Evolutionary conservation across 2,113 vertebrate species (phyloP).

Genomic region (Vombatus ursinus): DNA sequence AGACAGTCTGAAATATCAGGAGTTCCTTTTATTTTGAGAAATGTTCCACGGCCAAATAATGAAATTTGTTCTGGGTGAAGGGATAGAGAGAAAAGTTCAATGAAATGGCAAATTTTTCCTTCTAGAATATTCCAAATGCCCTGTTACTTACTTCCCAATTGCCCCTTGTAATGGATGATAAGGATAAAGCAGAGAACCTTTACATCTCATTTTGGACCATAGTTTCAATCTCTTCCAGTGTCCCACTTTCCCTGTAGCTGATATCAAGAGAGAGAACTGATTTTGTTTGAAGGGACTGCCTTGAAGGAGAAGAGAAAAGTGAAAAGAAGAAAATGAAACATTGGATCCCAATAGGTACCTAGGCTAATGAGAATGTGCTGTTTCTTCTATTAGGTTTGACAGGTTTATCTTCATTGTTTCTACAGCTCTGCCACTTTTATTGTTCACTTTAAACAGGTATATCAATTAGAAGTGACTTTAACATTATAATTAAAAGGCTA

Average conservation of each 20-base stretch:
- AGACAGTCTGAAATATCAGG: background rate
- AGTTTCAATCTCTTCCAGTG: background rate
- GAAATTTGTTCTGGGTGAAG: background rate
- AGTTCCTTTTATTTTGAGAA: background rate
- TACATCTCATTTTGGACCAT: background rate
- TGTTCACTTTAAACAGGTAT: conserved; percentile 74
- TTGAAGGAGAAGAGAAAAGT: conserved; percentile 32
- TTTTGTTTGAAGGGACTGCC: background rate
- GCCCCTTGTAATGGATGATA: background rate
- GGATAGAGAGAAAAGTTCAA: background rate
- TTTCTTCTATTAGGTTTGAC: conserved; percentile 78
- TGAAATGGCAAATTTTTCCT: background rate
- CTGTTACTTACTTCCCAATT: background rate
- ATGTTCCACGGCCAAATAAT: background rate
- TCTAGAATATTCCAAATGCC: background rate
- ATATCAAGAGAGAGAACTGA: background rate
- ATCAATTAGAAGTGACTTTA: conserved; percentile 75
- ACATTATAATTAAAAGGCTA: conserved; percentile 79
- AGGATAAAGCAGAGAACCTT: background rate
- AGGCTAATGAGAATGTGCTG: conserved; percentile 60
- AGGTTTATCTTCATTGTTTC: conserved; percentile 79
- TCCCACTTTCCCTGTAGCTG: background rate
- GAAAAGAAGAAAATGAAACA: conserved; percentile 34
- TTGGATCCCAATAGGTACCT: conserved; percentile 65
- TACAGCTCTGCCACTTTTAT: conserved; percentile 73